Percentiles rank a stretch among this genome's conserved stretches.
These are phyloP conservation scores for Microplitis deprimator DNA, from an alignment of 2,888 invertebrate genomes.

Conservation along the genomic window DNA sequence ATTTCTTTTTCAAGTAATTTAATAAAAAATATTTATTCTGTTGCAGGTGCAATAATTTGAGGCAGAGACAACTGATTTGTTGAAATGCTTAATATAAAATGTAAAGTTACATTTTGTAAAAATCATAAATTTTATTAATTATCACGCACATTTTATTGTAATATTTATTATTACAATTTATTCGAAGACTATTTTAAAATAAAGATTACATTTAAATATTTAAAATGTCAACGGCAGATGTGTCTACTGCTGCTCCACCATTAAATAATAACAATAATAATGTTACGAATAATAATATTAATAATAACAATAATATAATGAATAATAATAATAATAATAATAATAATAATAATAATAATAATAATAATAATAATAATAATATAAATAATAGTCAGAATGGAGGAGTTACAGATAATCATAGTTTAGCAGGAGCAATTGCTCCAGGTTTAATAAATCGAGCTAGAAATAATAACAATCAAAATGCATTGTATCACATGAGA, in stretches of 20 bases:
- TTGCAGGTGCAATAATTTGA: background rate
- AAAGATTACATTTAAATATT: background rate
- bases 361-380: conserved; percentile 34
- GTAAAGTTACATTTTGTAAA: background rate
- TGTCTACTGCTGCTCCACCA: conserved; percentile 52
- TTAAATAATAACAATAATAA: conserved; percentile 57
- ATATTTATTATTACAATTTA: background rate
- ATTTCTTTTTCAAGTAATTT: background rate
- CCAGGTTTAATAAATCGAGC: conserved; percentile 59
- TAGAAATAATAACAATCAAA: conserved; percentile 75
- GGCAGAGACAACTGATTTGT: background rate
- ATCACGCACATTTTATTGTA: background rate
- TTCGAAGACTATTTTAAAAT: background rate
- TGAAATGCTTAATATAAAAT: background rate
- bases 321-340: conserved; percentile 32
- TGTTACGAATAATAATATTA: conserved; percentile 58
- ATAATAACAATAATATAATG: conserved; percentile 72
- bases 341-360: conserved; percentile 30
- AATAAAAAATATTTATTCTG: background rate
- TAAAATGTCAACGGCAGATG: conserved; percentile 33
- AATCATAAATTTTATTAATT: background rate
- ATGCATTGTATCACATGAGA: conserved; percentile 87
- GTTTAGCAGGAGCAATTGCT: conserved; percentile 50
- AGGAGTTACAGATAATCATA: conserved; percentile 53
- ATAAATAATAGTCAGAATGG: conserved; percentile 40